Base-by-base conservation (phyloP, 37 sponge, comb jelly and placozoan species). In the Crambe crambe region DNA sequence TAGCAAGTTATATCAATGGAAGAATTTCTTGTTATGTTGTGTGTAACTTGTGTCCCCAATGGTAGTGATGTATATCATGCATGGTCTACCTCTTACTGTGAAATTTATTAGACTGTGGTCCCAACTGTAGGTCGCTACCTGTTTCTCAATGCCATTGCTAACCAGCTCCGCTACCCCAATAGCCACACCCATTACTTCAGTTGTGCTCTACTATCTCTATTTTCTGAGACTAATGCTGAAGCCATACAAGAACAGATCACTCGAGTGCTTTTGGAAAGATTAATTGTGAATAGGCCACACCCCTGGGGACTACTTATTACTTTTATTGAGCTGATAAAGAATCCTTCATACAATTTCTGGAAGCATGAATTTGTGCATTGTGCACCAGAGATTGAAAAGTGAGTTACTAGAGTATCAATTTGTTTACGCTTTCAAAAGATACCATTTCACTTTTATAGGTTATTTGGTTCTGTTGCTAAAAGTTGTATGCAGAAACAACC, bases 181-280 rank as follows among this genome's bases (percentile, higher is more conserved):
- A 92, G 93, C 74, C 97, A 99, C 91, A 99, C 99, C 44, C 99
- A 99, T 90, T 99, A 96, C 91, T 99, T 99, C 91, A 89, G 91
- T 85, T 94, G 97, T 80, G 89, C 92, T 29, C 91, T 99, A 17
- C 89, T 99, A 39, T 87, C 98, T 31, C 83, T 99, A 31, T 99
- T 99, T 71, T 62, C 91, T 26, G 95, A 93, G 76, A 92, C 95
- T 29, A 94, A 94, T 73, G 87, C 83, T 57, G 99, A 99, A 69
- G 93, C 93, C 39, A 89, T 99, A 10, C 95, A 96, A 74, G 99
- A 99, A 57, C 99, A 99, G 80, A 92, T 99, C 67, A 99, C 99
- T 34, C 95, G 97, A 58, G 97, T 99, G 18, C 77, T 99, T 68
- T 79, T 99, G 82, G 99, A 99, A 71, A 80, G 99, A 44, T 63